Evolutionary conservation across 2,888 invertebrate species (phyloP), one percentile per base, ranked within the genome.

Genomic region (Syrista parreyssii): DNA sequence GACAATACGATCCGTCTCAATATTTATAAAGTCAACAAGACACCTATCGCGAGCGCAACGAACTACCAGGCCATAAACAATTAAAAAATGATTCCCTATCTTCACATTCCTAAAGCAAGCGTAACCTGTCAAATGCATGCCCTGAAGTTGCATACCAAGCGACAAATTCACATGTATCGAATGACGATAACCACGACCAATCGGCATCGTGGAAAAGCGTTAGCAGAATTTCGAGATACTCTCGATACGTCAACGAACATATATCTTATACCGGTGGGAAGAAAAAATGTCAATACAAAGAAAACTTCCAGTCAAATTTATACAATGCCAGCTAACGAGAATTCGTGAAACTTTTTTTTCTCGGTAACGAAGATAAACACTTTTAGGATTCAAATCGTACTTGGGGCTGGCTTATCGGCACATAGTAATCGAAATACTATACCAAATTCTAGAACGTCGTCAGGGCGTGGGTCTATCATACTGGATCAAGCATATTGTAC

Each of bases 401-500:
- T 55, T 55, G 55, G 23, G 55, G 23, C 23, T 23, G 23, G 23
- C 55, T 55, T 55, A 55, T 55, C 55, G 55, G 23, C 9, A 9
- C 15, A 23, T 55, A 23, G 9, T 55, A 55, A 55, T 55, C 55
- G 55, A 55, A 55, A 55, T 55, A 55, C 23, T 55, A 55, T 55
- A 55, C 55, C 55, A 55, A 55, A 55, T 55, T 55, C 55, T 55
- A 55, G 55, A 55, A 23, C 55, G 55, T 23, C 55, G 75, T 71
- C 71, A 74, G 78, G 78, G 79, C 79, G 78, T 82, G 75, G 73
- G 74, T 76, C 72, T 32, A 79, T 79, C 73, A 32, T 77, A 78
- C 78, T 83, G 82, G 82, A 84, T 82, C 83, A 80, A 84, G 79
- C 85, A 84, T 85, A 84, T 85, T 84, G 84, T 81, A 86, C 86